A percentile compares a stretch with the other conserved stretches of the same genome.
Conservation (phyloP, 2,113 vertebrate genomes). For the Sphyrna mokarran region DNA sequence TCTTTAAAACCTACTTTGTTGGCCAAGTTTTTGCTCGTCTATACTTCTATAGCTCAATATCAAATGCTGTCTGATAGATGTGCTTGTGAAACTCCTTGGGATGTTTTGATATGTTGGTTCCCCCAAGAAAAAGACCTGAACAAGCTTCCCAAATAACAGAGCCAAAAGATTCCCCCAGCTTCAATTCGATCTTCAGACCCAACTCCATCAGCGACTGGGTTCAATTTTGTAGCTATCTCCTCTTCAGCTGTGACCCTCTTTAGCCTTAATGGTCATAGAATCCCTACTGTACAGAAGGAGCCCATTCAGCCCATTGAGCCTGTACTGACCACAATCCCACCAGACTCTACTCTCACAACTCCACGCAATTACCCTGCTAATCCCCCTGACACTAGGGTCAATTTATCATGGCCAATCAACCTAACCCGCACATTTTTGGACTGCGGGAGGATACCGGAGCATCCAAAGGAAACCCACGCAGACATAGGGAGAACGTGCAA, state of each 20-base stretch:
- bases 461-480: too few relatives aligned
- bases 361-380: too few relatives aligned
- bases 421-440: too few relatives aligned
- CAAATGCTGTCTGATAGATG: background rate
- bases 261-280: background rate
- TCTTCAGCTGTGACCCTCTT: background rate
- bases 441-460: too few relatives aligned
- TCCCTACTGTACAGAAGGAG: too few relatives aligned
- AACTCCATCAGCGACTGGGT: background rate
- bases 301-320: too few relatives aligned
- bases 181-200: background rate
- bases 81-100: background rate
- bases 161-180: background rate
- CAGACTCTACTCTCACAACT: too few relatives aligned
- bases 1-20: background rate
- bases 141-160: background rate
- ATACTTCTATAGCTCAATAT: background rate
- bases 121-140: background rate
- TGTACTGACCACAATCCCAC: too few relatives aligned
- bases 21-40: background rate
- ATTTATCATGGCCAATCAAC: too few relatives aligned
- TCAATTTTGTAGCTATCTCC: background rate
- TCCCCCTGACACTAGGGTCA: too few relatives aligned
- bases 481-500: too few relatives aligned
- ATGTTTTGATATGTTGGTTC: background rate